Conservation (phyloP, 2,797 vertebrate species). For the Cichlasoma orientale region DNA sequence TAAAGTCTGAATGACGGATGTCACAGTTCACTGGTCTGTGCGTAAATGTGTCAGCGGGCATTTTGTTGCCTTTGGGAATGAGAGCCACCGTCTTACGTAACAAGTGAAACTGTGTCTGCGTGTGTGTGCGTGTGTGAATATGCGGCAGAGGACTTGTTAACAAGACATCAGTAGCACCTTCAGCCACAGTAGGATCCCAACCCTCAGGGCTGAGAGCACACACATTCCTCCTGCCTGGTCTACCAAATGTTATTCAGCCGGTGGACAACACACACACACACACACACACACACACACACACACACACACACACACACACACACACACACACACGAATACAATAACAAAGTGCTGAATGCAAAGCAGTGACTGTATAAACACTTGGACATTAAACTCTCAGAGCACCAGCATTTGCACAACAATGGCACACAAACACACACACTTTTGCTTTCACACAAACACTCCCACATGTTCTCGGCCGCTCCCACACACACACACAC, state of each 20-base stretch:
- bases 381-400: conserved; percentile 39
- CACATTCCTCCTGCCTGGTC: conserved; percentile 41
- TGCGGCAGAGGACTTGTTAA: conserved; percentile 6
- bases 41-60: conserved; percentile 15
- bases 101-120: conserved; percentile 5
- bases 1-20: conserved; percentile 10
- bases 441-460: conserved; percentile 49
- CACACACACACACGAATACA: conserved; percentile 34
- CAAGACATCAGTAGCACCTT: conserved; percentile 27
- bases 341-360: conserved; percentile 39
- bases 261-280: conserved; percentile 19
- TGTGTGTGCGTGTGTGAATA: background rate
- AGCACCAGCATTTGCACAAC: conserved; percentile 40
- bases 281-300: conserved; percentile 29
- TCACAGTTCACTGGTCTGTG: conserved; percentile 12
- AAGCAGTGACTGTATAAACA: conserved; percentile 47
- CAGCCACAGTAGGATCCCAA: conserved; percentile 7
- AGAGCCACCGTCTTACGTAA: conserved; percentile 35
- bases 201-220: conserved; percentile 6
- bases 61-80: conserved; percentile 21
- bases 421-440: conserved; percentile 16
- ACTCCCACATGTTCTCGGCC: conserved; percentile 30
- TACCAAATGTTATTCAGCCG: conserved; percentile 37
- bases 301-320: conserved; percentile 18
- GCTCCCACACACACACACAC: conserved; percentile 34